Base-by-base conservation (phyloP, 2,113 vertebrate species). In the Pedetes capensis region DNA sequence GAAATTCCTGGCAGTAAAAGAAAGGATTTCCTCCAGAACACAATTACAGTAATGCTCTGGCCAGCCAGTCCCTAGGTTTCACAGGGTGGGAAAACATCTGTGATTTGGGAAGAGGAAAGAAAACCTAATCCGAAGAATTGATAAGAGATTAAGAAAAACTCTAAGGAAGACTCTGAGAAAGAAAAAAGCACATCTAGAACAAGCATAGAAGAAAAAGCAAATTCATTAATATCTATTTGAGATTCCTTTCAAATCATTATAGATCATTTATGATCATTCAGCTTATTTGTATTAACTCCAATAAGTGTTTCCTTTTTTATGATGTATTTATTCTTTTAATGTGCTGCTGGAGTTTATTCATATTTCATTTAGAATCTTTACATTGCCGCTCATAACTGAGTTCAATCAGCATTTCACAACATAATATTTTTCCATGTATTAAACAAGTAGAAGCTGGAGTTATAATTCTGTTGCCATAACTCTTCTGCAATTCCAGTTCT, bases 1-100 rank as follows among this genome's bases (percentile, higher is more conserved):
- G 95, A 96, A 98, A 96, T 97, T 97, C 96, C 97, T 97, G 97
- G 97, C 98, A 98, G 89, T 97, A 95, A 89, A 98, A 92, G 93
- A 95, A 98, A 98, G 97, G 97, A 98, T 98, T 98, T 98, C 98
- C 98, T 98, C 95, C 97, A 96, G 95, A 97, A 98, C 95, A 97
- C 92, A 95, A 95, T 96, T 94, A 92, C 75, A 44, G 79, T 85
- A 83, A 97, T 85, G 95, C 87, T 96, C 95, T 83, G 97, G 98
- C 96, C 95, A 97, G 97, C 94, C 96, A 96, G 97, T 90, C 97
- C 95, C 96, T 96, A 93, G 91, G 95, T 97, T 91, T 95, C 96
- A 97, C 93, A 96, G 97, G 97, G 87, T 66, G 96, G 93, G 75
- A 91, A 97, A 98, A 97, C 93, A 97, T 93, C 94, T 97, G 96